phyloP scores from a whole-genome alignment of 1,140 invertebrate species.

The Bradysia coprophila region DNA sequence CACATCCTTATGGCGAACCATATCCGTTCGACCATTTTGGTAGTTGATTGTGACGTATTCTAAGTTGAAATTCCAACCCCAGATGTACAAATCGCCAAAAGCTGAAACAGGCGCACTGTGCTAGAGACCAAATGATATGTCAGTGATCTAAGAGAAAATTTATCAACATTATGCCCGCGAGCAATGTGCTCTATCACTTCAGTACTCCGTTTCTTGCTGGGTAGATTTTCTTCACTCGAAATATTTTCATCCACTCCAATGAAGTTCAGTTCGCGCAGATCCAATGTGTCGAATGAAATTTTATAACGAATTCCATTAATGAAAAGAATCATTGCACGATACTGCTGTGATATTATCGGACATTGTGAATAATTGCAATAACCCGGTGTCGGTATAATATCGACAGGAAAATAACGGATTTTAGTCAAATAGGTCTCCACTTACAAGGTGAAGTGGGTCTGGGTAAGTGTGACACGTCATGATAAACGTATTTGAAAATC shows the following conservation, averaged over 20 bases:
- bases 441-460: no score
- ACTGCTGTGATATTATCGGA: neutral
- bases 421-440: no score
- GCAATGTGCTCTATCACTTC: constrained; percentile 15
- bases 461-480: no score
- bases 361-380: no score
- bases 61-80: constrained; percentile 82
- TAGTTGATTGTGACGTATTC: constrained; percentile 10
- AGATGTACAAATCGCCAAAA: constrained; percentile 64
- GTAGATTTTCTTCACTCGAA: constrained; percentile 11
- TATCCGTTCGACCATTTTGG: constrained; percentile 1
- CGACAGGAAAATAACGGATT: no score
- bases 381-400: no score
- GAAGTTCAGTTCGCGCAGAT: constrained; percentile 9
- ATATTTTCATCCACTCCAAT: constrained; percentile 8
- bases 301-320: constrained; percentile 13
- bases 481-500: no score
- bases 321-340: constrained; percentile 9
- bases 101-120: constrained; percentile 59
- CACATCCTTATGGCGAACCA: constrained; percentile 9
- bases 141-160: constrained; percentile 22
- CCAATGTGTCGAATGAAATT: constrained; percentile 6
- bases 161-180: constrained; percentile 21
- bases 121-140: constrained; percentile 65
- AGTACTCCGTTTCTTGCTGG: neutral